Conservation (phyloP, 1,140 invertebrate genomes). For the Apocrypta bakeri region DNA sequence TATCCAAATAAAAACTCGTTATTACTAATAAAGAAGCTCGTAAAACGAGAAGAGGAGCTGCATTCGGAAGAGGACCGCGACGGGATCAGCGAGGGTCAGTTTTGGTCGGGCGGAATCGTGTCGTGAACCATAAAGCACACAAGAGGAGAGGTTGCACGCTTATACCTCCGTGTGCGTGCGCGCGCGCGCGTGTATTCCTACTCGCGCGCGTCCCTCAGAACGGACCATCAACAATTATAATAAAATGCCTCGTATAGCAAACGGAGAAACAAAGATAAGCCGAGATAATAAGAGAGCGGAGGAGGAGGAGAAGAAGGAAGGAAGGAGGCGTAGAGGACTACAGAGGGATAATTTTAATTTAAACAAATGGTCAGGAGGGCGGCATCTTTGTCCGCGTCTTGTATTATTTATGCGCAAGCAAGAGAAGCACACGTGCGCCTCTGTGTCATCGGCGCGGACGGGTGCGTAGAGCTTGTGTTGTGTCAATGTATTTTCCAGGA, state of each 20-base stretch:
- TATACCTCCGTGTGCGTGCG: neutral
- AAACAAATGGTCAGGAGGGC: slow-evolving; percentile 74
- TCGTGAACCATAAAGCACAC: slow-evolving; percentile 60
- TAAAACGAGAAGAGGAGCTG: slow-evolving; percentile 57
- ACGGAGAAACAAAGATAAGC: slow-evolving; percentile 51
- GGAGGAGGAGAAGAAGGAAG: slow-evolving; percentile 48
- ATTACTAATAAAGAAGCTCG: slow-evolving; percentile 64
- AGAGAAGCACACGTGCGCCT: slow-evolving; percentile 71
- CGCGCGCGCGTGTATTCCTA: slow-evolving; percentile 13
- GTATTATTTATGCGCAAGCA: slow-evolving; percentile 74
- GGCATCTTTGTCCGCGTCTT: slow-evolving; percentile 74
- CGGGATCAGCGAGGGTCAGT: slow-evolving; percentile 56
- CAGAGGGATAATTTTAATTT: slow-evolving; percentile 73
- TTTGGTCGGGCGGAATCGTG: slow-evolving; percentile 54
- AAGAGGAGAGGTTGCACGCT: slow-evolving; percentile 2
- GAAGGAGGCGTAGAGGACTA: slow-evolving; percentile 46
- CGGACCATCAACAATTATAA: slow-evolving; percentile 71
- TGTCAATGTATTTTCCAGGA: slow-evolving; percentile 70
- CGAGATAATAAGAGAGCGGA: slow-evolving; percentile 41
- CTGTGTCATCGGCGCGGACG: slow-evolving; percentile 71
- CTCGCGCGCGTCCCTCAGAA: slow-evolving; percentile 56
- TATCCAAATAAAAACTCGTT: slow-evolving; percentile 64
- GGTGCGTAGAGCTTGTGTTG: slow-evolving; percentile 66
- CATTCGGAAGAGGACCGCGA: slow-evolving; percentile 56
- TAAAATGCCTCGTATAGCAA: slow-evolving; percentile 65